These are phyloP conservation scores for Trissonchulus sp. DNA, from an alignment of 2,888 invertebrate species.

Conservation along the genomic window DNA sequence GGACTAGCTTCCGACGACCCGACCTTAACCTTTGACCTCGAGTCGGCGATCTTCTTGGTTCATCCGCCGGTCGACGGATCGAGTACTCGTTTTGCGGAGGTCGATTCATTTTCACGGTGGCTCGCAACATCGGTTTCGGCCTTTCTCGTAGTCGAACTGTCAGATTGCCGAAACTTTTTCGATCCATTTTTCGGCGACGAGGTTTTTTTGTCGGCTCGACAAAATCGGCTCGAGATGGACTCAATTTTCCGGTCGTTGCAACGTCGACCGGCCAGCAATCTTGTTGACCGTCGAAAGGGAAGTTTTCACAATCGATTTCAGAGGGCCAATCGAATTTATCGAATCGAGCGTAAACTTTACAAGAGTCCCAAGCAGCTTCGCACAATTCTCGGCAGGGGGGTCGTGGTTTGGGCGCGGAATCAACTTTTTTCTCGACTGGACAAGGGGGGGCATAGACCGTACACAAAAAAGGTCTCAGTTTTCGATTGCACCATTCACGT, in stretches of 20 bases:
- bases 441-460: constrained; percentile 16
- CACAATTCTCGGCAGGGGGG: constrained; percentile 10
- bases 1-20: not conserved
- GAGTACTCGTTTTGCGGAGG: not conserved
- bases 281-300: not conserved
- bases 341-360: not conserved
- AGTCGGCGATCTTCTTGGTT: not conserved
- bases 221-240: constrained; percentile 14
- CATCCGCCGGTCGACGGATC: not conserved
- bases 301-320: not conserved
- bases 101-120: not conserved
- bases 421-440: not conserved
- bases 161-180: too few species aligned
- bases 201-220: too few species aligned
- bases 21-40: too few species aligned
- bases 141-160: too few species aligned
- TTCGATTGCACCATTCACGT: not conserved
- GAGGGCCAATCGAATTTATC: not conserved
- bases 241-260: not conserved
- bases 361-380: not conserved
- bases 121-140: not conserved
- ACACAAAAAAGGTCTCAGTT: not conserved
- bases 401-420: not conserved
- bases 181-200: too few species aligned
- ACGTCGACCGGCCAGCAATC: constrained; percentile 3